Evolutionary conservation across 2,888 invertebrate genomes (phyloP), one percentile per base, ranked within the genome.

Genomic region (Biston stratarius): DNA sequence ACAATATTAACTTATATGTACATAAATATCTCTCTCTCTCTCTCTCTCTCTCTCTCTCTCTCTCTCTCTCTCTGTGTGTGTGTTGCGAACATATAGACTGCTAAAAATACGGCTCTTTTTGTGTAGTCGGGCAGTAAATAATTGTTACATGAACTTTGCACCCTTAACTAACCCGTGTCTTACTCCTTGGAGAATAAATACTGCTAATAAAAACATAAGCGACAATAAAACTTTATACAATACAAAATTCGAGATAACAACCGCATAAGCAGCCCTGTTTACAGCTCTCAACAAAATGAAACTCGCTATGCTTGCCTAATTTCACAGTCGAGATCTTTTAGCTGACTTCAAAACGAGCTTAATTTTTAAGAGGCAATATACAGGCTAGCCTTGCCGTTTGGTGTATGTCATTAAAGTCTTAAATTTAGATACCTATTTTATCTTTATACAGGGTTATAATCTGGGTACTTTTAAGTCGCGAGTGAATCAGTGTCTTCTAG

Each of bases 181-280:
- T 15, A 61, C 36, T 62, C 34, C 55, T 33, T 38, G 33, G 15
- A 53, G 44, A 53, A 61, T 51, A n/a, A 38, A 51, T 49, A 12
- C 15, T 53, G 49, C 14, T 68, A 80, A 80, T 78, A 83, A 83
- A 80, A 79, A 77, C 73, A 79, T 78, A 73, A 77, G 76, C 74
- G 70, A 71, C 74, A 75, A 75, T 81, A 83, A 82, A 81, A 80
- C 72, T 76, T 67, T 75, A 69, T 76, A 77, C 78, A 83, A 77
- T 77, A 64, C 66, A 79, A 77, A 78, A 77, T 77, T 74, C 75
- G 74, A 72, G 72, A 71, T 76, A 79, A 73, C 83, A 82, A 83
- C 66, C 51, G 66, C 77, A 61, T 66, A 73, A 79, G 72, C 75
- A 74, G 71, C 64, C 72, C 77, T 78, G 77, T 82, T 79, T 79